Evolutionary conservation across 2,113 vertebrate genomes (phyloP).

Genomic region (Australoheros scitulus): DNA sequence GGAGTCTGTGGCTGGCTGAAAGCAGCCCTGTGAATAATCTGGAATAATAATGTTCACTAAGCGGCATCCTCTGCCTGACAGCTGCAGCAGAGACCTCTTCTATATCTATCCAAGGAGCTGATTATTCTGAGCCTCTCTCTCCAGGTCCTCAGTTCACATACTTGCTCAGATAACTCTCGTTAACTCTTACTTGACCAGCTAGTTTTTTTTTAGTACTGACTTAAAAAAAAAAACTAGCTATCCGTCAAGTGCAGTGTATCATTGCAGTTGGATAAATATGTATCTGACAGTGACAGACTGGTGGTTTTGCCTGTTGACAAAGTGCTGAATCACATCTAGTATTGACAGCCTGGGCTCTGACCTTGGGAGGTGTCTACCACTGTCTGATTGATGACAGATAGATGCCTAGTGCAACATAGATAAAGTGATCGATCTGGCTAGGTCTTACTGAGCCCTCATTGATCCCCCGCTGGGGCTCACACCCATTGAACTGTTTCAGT

Average conservation of each 20-base stretch:
- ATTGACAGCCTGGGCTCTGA: constrained; percentile 48
- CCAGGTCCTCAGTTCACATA: neutral
- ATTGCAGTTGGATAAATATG: constrained; percentile 6
- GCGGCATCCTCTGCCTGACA: constrained; percentile 21
- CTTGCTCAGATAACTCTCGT: neutral
- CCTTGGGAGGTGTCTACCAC: constrained; percentile 51
- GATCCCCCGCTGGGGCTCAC: neutral
- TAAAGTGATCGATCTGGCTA: constrained; percentile 36
- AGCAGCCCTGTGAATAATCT: constrained; percentile 40
- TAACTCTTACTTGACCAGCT: neutral
- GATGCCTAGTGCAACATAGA: constrained; percentile 51
- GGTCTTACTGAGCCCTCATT: constrained; percentile 17
- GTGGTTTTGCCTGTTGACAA: constrained; percentile 25
- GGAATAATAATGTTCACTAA: constrained; percentile 51
- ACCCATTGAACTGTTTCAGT: neutral
- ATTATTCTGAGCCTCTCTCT: constrained; percentile 27
- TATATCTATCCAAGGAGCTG: constrained; percentile 33
- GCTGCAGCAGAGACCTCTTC: constrained; percentile 33
- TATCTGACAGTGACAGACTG: constrained; percentile 19
- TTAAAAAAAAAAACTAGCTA: neutral
- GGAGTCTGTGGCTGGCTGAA: constrained; percentile 4
- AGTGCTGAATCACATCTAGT: constrained; percentile 44
- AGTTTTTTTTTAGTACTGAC: neutral
- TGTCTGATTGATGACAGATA: constrained; percentile 54
- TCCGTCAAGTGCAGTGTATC: neutral